Base-by-base conservation (phyloP, 2,888 invertebrate genomes). In the Fragum fragum region DNA sequence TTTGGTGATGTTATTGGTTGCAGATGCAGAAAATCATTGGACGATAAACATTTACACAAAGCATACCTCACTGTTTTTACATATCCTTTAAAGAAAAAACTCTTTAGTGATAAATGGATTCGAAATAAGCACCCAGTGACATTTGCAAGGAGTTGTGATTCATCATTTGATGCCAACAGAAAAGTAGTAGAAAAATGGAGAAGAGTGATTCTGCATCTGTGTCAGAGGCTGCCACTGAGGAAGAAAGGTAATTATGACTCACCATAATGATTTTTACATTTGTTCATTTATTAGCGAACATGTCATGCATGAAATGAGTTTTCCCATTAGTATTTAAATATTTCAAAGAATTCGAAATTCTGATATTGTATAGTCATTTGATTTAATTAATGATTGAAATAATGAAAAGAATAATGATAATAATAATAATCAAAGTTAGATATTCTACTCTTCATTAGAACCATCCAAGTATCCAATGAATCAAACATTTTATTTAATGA, bases 1-100 rank as follows among this genome's bases (percentile, higher is more conserved):
- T 87, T 91, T 74, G 89, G 90, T 71, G 93, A 94, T 86, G 87
- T 93, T 53, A 86, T 92, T 18, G 94, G 94, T 6, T 93, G 94
- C 81, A 89, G 91, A 57, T 90, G 91, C 71, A 85, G 88, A 73
- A 89, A 89, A 73, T 89, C 89, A 16, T 68, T 73, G 36, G 87
- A 81, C 76, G 83, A 70, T 81, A 88, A 82, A 80, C 81, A 81
- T 68, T 61, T 32, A 36, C 81, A 39, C 86, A 88, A 72, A 84
- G 87, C 74, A 59, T 93, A 91, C 76, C 85, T 94, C 21, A 90
- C 92, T 9, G 70, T 93, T 7, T 93, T 91, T 89, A 86, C 90
- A 5, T 94, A 94, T 77, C 93, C 93, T 5, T 89, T 91, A 70
- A 84, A 86, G 70, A 91, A 90, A 79, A 92, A 90, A 79, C n/a